Evolutionary conservation across 2,113 vertebrate species (phyloP).

Genomic region (Corythaixoides concolor): DNA sequence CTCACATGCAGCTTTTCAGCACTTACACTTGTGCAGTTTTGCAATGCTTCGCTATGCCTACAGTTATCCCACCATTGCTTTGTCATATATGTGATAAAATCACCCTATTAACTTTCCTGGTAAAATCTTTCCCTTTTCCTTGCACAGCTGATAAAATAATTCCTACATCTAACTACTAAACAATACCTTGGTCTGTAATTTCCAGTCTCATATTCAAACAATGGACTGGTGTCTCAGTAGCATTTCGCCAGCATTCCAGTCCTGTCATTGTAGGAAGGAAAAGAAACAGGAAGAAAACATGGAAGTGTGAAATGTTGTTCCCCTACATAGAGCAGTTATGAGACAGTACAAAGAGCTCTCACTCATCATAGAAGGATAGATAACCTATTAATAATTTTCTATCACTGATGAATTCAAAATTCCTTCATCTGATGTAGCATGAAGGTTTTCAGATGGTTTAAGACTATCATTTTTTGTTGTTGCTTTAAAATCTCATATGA

Average conservation of each 20-base stretch:
- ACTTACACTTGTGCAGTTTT: neutral
- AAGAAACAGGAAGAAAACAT: neutral
- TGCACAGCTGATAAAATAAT: neutral
- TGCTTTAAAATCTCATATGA: neutral
- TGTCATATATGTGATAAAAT: neutral
- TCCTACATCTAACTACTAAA: neutral
- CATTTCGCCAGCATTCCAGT: neutral
- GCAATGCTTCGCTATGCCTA: neutral
- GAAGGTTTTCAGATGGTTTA: neutral
- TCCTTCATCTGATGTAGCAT: neutral
- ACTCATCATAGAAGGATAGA: neutral
- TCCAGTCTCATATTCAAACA: neutral
- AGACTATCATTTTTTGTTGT: neutral
- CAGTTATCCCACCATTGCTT: neutral
- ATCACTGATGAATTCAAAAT: neutral
- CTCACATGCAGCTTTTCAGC: neutral
- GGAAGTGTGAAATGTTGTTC: neutral
- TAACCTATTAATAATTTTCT: neutral
- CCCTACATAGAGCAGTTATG: neutral
- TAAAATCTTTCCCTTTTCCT: neutral
- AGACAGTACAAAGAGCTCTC: neutral
- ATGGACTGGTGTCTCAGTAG: neutral
- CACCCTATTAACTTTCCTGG: neutral
- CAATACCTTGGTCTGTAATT: neutral
- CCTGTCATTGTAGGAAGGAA: neutral